phyloP scores from a whole-genome alignment of 2,113 vertebrate genomes.

The Antechinus stuartii region DNA sequence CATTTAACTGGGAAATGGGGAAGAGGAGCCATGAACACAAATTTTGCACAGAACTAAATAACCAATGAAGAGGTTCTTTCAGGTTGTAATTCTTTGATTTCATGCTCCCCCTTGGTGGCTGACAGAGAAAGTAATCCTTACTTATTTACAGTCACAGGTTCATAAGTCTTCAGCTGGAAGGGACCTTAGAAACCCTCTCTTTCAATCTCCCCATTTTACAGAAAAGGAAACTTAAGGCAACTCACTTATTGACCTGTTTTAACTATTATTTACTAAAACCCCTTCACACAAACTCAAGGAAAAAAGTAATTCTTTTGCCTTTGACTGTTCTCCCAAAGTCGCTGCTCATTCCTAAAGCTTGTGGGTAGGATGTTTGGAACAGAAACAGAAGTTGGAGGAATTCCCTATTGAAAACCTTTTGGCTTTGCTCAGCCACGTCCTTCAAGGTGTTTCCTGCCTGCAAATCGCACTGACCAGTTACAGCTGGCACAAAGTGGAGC shows the following conservation, averaged over 20 bases:
- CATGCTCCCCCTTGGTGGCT: too few relatives aligned
- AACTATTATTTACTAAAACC: not conserved
- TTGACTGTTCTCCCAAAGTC: not conserved
- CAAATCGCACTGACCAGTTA: conserved; percentile 46
- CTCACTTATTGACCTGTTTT: too few relatives aligned
- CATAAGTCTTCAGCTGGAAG: too few relatives aligned
- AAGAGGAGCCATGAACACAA: too few relatives aligned
- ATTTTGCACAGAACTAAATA: too few relatives aligned
- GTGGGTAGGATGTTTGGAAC: not conserved
- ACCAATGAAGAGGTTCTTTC: too few relatives aligned
- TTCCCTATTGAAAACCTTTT: conserved; percentile 48
- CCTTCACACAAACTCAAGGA: not conserved
- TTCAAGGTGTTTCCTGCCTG: conserved; percentile 74
- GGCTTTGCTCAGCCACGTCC: conserved; percentile 50
- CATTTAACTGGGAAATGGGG: too few relatives aligned
- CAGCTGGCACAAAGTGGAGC: not conserved
- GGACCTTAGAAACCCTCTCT: too few relatives aligned
- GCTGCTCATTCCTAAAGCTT: not conserved
- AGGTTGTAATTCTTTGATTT: too few relatives aligned
- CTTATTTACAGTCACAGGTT: too few relatives aligned
- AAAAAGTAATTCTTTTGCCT: not conserved
- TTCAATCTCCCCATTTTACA: not conserved
- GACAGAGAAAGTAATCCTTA: too few relatives aligned
- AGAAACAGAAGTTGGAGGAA: not conserved
- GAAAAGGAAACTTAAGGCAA: too few relatives aligned